Base-by-base conservation (phyloP, 2,888 invertebrate genomes). In the Heliconius erato region DNA sequence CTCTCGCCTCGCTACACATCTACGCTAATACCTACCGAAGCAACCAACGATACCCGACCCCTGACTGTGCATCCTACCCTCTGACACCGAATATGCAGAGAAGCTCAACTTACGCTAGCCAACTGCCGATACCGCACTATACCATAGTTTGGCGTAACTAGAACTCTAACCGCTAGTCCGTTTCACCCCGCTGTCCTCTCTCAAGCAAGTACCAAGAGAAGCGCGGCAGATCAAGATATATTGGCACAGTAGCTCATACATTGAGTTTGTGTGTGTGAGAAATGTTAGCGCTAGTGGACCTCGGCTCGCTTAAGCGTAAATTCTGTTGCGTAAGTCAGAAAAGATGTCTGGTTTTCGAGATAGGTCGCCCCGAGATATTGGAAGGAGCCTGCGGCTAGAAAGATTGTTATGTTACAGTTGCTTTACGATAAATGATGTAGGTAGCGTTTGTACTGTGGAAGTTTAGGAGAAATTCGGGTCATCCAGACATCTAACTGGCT, bases 281-380 rank as follows among this genome's bases (percentile, higher is more conserved):
- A 92, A 93, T 93, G 94, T 91, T 92, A 92, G 92, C 91, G 91
- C 92, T 91, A 89, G 89, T 91, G 94, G 94, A 94, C 94, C 93
- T 92, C 92, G 92, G 93, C 89, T 93, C 95, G 94, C 92, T 93
- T 94, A 90, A 95, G 95, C 95, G 95, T 95, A 93, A 95, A 95
- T 94, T 95, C 92, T 92, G 94, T 95, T 95, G 95, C 95, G 95
- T 95, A 95, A 95, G 94, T 93, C 92, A 91, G 92, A 92, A 93
- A 93, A 94, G 94, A 94, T 93, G 94, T 92, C 93, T 93, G 93
- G 90, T 92, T 91, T 90, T 90, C 88, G 91, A 94, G 94, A 94
- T 94, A 93, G 90, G 91, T 91, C 89, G 90, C 90, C 88, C 89
- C 90, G 89, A 88, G 90, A 91, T 94, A 93, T 94, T 92, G 92